phyloP scores from a whole-genome alignment of 1,140 invertebrate species.

The Cotesia glomerata region DNA sequence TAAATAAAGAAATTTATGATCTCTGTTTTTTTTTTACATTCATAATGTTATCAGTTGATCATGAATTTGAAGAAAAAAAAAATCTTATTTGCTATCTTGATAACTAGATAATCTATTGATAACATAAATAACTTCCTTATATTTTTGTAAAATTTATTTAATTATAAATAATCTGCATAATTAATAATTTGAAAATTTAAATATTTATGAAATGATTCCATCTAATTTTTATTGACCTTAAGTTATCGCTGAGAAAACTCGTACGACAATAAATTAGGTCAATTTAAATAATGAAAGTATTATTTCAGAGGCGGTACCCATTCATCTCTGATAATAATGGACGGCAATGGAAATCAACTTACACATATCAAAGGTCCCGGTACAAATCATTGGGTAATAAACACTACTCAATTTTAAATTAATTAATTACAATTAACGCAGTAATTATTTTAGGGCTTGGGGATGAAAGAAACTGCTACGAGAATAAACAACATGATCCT shows the following conservation, averaged over 20 bases:
- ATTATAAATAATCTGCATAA: no score
- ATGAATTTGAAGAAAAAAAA: neutral
- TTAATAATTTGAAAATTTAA: no score
- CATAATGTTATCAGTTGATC: neutral
- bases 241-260: neutral
- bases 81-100: neutral
- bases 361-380: constrained; percentile 71
- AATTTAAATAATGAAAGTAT: constrained; percentile 8
- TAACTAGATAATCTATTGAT: neutral
- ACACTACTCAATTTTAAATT: constrained; percentile 34
- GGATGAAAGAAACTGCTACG: constrained; percentile 76
- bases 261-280: neutral
- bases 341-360: constrained; percentile 73
- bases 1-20: no score
- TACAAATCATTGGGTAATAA: constrained; percentile 81
- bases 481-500: constrained; percentile 79
- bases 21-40: no score
- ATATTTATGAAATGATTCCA: neutral
- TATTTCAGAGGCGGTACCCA: constrained; percentile 79
- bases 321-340: constrained; percentile 78
- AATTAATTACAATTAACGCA: neutral
- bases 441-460: constrained; percentile 63
- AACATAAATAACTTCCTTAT: neutral
- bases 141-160: no score
- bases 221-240: neutral